Base-by-base conservation (phyloP, 2,888 invertebrate species). In the Xestobium rufovillosum region DNA sequence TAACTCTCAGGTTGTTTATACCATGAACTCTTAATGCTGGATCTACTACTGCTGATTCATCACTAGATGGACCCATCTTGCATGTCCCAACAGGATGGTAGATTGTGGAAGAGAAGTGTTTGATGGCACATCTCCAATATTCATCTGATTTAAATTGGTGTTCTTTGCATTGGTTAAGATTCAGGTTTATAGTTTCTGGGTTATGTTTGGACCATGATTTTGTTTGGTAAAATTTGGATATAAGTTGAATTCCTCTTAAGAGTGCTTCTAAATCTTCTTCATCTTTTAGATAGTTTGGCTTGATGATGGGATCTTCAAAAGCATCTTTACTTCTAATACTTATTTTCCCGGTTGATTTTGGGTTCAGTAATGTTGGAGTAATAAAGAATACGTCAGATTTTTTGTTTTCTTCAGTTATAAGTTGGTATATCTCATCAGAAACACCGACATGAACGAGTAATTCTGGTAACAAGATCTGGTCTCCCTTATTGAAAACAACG, bases 51-150 rank as follows among this genome's bases (percentile, higher is more conserved):
- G 78, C 73, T n/a, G 61, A 56, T 1, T 63, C 64, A 50, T 76
- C 75, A 15, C 65, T 57, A 0, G 54, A 47, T 0, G 79, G 77
- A 0, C 83, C 84, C 85, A 87, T 86, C 54, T 83, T 82, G 46
- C 80, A 79, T 0, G 59, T 56, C 39, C 41, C 52, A 4, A 49
- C 51, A 1, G 51, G 57, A 45, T 63, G 61, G 36, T 54, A 59
- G 3, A 56, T 4, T 1, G 57, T 57, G 2, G 52, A n/a, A n/a
- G n/a, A n/a, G n/a, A n/a, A n/a, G n/a, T n/a, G n/a, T n/a, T n/a
- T n/a, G n/a, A n/a, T n/a, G n/a, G n/a, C n/a, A n/a, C n/a, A n/a
- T n/a, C n/a, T n/a, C n/a, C n/a, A n/a, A n/a, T n/a, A n/a, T n/a
- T n/a, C n/a, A n/a, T n/a, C n/a, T n/a, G n/a, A n/a, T n/a, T n/a